phyloP scores from a whole-genome alignment of 2,888 invertebrate species.

The Clistopyga incitator region DNA sequence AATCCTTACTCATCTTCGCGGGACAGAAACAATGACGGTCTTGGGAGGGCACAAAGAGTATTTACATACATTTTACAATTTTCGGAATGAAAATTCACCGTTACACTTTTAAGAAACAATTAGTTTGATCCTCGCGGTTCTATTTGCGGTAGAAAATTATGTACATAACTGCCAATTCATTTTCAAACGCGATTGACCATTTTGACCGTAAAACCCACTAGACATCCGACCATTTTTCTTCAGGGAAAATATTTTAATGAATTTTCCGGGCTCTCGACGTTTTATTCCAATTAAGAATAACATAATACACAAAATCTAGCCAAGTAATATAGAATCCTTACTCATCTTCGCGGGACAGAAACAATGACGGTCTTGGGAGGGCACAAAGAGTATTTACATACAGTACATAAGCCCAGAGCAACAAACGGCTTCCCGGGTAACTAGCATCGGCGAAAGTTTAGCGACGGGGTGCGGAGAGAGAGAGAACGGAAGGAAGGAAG shows the following conservation, averaged over 20 bases:
- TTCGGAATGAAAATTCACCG: too few species aligned
- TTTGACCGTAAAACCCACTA: background rate
- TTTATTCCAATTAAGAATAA: background rate
- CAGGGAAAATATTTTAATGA: background rate
- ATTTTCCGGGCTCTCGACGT: background rate
- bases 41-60: background rate
- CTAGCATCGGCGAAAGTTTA: slow-evolving; percentile 44
- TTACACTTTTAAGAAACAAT: too few species aligned
- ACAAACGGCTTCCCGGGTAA: slow-evolving; percentile 28
- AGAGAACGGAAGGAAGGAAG: background rate
- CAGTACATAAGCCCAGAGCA: background rate
- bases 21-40: slow-evolving; percentile 2
- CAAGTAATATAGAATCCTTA: background rate
- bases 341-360: background rate
- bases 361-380: background rate
- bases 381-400: background rate
- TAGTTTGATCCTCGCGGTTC: too few species aligned
- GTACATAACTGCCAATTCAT: too few species aligned
- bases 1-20: background rate
- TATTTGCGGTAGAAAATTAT: too few species aligned
- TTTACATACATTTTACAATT: too few species aligned
- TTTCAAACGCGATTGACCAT: too few species aligned
- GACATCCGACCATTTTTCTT: background rate
- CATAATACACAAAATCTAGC: background rate
- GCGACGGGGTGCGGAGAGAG: background rate